phyloP scores from a whole-genome alignment of 2,113 vertebrate species.

The Myanophis thanlyinensis region DNA sequence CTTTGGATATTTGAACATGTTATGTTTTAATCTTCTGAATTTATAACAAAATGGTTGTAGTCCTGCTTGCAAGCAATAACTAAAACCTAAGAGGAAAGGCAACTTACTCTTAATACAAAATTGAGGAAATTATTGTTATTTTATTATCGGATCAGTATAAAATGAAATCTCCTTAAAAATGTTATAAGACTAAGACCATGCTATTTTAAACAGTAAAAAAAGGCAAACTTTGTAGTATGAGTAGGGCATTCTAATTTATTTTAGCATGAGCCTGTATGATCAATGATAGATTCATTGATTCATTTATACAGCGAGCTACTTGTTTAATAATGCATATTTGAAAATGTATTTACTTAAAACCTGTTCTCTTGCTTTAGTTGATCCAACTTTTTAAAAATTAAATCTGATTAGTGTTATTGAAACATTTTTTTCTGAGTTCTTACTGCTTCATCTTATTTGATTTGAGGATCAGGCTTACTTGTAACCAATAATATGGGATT shows the following conservation, averaged over 20 bases:
- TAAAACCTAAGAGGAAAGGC: not conserved
- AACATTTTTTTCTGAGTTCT: not conserved
- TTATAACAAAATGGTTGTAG: not conserved
- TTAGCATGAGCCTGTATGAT: not conserved
- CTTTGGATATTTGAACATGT: not conserved
- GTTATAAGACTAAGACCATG: not conserved
- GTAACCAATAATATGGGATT: not conserved
- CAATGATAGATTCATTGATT: not conserved
- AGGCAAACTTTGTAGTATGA: not conserved
- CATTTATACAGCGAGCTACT: accelerated
- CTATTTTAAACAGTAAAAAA: not conserved
- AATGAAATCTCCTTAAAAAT: not conserved
- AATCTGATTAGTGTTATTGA: not conserved
- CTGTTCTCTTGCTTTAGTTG: not conserved
- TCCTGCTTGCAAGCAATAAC: not conserved
- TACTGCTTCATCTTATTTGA: not conserved
- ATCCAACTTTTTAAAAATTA: not conserved
- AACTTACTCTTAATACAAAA: not conserved
- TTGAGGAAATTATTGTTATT: not conserved
- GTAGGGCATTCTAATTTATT: not conserved
- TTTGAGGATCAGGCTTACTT: not conserved
- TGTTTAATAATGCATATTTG: not conserved
- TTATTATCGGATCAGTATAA: not conserved
- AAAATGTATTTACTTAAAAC: not conserved
- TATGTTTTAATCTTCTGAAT: not conserved